Conservation (phyloP, 2,113 vertebrate species). For the Litocranius walleri region DNA sequence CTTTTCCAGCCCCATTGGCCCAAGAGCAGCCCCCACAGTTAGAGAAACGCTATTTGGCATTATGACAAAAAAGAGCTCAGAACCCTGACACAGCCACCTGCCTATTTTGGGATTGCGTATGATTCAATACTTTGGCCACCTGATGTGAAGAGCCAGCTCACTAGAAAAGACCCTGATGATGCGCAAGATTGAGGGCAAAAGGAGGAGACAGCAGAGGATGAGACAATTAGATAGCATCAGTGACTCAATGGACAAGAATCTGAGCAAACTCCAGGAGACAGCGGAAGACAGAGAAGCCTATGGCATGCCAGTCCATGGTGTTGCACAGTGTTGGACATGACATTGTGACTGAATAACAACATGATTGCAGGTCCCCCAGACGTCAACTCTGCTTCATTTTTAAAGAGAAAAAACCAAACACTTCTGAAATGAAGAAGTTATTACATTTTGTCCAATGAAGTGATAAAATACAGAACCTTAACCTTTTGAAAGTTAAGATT, state of each 20-base stretch:
- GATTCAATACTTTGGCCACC: background rate
- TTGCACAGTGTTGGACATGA: background rate
- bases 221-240: background rate
- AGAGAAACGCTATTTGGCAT: constrained; percentile 48
- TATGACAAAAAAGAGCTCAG: background rate
- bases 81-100: background rate
- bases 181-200: background rate
- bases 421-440: background rate
- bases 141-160: background rate
- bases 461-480: background rate
- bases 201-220: background rate
- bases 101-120: background rate
- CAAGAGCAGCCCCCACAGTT: background rate
- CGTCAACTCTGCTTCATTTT: background rate
- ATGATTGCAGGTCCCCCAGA: background rate
- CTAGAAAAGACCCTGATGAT: background rate
- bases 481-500: background rate
- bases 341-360: background rate
- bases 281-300: background rate
- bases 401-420: background rate
- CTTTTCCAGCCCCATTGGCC: constrained; percentile 63
- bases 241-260: background rate
- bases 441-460: background rate
- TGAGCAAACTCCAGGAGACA: background rate
- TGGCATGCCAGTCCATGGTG: background rate